Conservation (phyloP, 1,140 invertebrate genomes). For the Platyscapa corneri region DNA sequence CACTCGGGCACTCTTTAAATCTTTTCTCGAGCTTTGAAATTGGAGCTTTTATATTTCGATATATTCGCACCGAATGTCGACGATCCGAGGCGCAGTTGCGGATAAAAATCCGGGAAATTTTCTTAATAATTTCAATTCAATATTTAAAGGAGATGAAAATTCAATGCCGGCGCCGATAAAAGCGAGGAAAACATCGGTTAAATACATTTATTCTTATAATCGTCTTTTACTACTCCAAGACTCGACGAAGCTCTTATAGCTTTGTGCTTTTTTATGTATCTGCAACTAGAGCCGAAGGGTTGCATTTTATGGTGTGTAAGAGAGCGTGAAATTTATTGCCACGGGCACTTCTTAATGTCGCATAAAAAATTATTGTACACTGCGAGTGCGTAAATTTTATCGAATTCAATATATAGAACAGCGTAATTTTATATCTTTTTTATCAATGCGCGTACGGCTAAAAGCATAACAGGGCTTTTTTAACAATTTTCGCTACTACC, state of each 20-base stretch:
- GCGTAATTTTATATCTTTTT: conserved; percentile 1
- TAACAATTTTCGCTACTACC: background rate
- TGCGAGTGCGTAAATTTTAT: conserved; percentile 23
- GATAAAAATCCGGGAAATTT: no score
- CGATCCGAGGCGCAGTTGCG: no score
- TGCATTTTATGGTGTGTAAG: conserved; percentile 13
- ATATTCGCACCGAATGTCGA: background rate
- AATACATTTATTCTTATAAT: background rate
- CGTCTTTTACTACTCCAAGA: background rate
- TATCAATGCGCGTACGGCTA: background rate
- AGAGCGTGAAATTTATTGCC: conserved; percentile 17
- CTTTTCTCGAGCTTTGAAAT: background rate
- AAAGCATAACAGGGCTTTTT: background rate
- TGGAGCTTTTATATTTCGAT: background rate
- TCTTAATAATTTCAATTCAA: no score
- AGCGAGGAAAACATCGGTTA: background rate
- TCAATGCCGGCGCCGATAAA: no score
- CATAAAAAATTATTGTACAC: conserved; percentile 26
- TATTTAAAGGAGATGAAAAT: no score
- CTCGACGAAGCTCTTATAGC: no score
- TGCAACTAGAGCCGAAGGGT: background rate
- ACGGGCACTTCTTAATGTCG: conserved; percentile 13
- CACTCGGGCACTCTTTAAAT: conserved; percentile 2
- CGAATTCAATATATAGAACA: conserved; percentile 13
- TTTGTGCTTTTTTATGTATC: background rate